Conservation (phyloP, 2,888 invertebrate species). For the Agrochola circellaris region DNA sequence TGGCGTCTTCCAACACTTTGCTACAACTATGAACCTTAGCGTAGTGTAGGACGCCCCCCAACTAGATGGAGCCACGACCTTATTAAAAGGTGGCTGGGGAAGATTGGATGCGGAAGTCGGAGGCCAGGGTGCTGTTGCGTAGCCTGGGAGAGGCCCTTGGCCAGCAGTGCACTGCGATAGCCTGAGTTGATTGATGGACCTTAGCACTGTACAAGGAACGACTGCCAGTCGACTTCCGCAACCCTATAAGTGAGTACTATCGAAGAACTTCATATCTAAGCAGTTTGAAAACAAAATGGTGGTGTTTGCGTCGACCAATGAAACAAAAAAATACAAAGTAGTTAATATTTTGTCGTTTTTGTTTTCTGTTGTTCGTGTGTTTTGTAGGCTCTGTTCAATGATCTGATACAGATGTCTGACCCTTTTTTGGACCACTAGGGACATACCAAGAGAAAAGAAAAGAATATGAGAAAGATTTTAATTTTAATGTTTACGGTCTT, state of each 20-base stretch:
- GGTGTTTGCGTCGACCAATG: no score
- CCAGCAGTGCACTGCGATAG: neutral
- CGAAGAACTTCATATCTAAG: no score
- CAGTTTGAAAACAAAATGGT: no score
- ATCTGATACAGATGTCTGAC: no score
- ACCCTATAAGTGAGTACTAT: neutral
- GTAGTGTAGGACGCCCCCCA: neutral
- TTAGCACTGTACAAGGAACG: neutral
- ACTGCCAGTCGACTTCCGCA: neutral
- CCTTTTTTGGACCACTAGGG: no score
- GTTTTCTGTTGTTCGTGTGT: no score
- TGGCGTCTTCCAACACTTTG: neutral
- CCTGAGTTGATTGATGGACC: neutral
- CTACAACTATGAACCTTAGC: neutral
- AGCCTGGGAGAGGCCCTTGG: neutral
- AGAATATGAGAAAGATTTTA: no score
- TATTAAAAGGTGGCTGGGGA: neutral
- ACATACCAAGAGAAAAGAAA: no score
- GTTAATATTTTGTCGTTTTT: no score
- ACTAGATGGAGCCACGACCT: neutral
- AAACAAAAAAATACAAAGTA: no score
- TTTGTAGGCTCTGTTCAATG: no score
- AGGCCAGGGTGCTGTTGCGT: neutral
- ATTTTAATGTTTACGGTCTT: no score
- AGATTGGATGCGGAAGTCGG: neutral